Base-by-base conservation (phyloP, 2,888 invertebrate species). In the Dicyrtoma fusca region DNA sequence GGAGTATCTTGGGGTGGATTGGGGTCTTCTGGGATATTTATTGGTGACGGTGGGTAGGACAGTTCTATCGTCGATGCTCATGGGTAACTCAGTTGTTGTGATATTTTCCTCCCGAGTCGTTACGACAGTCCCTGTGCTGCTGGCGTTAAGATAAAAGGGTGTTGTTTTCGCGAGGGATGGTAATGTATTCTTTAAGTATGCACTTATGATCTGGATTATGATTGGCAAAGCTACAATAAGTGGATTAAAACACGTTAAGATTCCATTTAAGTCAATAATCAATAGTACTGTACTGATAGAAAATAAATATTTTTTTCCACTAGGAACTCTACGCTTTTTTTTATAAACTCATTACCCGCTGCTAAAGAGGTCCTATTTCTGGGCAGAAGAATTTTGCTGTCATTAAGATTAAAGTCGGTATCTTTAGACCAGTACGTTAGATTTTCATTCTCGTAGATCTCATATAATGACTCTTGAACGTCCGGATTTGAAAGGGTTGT, bases 361-460 rank as follows among this genome's bases (percentile, higher is more conserved):
- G 64, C 76, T 63, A 62, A 66, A 17, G 75, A 49, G 10, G 76
- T 77, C 59, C 62, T 71, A 55, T 79, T 78, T 65, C 74, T 74
- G 0, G 80, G 80, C 4, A 74, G 62, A 68, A 71, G 34, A 25
- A 45, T 62, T 19, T 47, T 59, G 13, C 68, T 71, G 51, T 71
- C 77, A 75, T 45, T 76, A 8, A 72, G 53, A 49, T 79, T 77
- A 26, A 79, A 70, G 26, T 71, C 74, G 4, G 47, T 19, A 51
- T 61, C 75, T 17, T 64, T 55, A 42, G 68, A 74, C 77, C 75
- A 75, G 68, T 74, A 75, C 6, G 78, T 80, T 53, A 77, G 73
- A 71, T 79, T 80, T 72, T 80, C 80, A 74, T 76, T 78, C 34
- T 80, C 79, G 10, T 75, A 51, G 49, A 77, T 72, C 62, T 77